Evolutionary conservation across 2,113 vertebrate species (phyloP).

Genomic region (Ptychochromis oligacanthus): DNA sequence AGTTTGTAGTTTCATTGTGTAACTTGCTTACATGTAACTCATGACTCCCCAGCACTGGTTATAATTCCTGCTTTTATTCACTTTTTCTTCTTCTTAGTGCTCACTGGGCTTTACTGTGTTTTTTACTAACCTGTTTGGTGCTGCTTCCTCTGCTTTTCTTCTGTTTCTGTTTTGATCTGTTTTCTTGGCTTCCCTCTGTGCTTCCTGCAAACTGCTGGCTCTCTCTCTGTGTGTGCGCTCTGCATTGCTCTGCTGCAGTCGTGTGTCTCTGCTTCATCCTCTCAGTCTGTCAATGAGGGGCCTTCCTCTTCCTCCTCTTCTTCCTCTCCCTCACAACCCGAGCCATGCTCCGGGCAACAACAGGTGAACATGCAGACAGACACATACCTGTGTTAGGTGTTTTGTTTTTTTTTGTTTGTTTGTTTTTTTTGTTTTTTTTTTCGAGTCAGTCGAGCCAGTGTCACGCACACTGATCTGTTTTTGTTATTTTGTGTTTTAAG

Average conservation of each 20-base stretch:
- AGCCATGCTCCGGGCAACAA: slow-evolving; percentile 36
- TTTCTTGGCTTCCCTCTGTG: neutral
- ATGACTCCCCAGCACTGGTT: neutral
- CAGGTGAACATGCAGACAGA: slow-evolving; percentile 58
- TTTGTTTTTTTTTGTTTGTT: rapidly evolving
- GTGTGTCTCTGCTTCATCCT: slow-evolving; percentile 81
- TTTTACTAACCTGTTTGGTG: neutral
- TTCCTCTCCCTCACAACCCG: slow-evolving; percentile 79
- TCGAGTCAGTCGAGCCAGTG: neutral
- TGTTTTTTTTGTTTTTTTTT: rapidly evolving
- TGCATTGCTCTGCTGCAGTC: slow-evolving; percentile 50
- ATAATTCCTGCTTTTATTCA: neutral
- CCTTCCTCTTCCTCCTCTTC: slow-evolving; percentile 75
- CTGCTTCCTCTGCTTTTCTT: neutral
- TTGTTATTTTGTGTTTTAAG: neutral
- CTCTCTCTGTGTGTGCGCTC: slow-evolving; percentile 11
- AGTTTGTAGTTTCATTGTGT: no score
- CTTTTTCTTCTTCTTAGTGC: neutral
- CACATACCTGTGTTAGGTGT: neutral
- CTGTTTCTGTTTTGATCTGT: neutral
- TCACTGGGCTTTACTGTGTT: neutral
- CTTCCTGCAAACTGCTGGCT: neutral
- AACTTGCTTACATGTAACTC: no score
- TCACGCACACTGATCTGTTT: neutral
- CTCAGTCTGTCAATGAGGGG: slow-evolving; percentile 91